phyloP scores from a whole-genome alignment of 92 coral and sea anemone species.

The Phenganax marumi region DNA sequence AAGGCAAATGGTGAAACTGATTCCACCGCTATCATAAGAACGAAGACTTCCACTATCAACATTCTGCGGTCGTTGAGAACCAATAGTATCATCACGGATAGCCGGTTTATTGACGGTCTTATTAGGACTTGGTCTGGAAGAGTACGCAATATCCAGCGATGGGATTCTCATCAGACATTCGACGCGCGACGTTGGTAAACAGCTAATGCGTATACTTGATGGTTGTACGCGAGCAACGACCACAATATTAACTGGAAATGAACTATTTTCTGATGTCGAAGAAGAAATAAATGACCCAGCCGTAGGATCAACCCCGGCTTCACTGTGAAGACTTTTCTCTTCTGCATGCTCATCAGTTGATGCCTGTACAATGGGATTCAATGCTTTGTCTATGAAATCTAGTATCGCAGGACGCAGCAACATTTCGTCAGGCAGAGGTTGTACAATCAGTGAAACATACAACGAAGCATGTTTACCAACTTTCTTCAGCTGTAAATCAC shows the following conservation, averaged over 20 bases:
- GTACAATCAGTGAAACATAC: constrained; percentile 83
- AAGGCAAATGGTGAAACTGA: constrained; percentile 89
- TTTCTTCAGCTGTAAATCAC: constrained; percentile 49
- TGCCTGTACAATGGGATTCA: constrained; percentile 86
- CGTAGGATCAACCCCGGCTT: constrained; percentile 66
- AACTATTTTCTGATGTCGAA: constrained; percentile 88
- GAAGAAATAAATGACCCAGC: constrained; percentile 88
- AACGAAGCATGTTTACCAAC: constrained; percentile 80
- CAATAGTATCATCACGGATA: constrained; percentile 41
- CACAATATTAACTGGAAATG: constrained; percentile 96
- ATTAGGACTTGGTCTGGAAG: constrained; percentile 93
- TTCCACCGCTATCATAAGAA: constrained; percentile 84
- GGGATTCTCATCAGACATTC: constrained; percentile 96
- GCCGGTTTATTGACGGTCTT: constrained; percentile 51
- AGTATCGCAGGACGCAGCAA: constrained; percentile 82
- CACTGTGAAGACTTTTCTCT: constrained; percentile 70
- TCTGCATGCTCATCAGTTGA: constrained; percentile 59
- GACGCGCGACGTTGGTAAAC: constrained; percentile 91
- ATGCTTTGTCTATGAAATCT: constrained; percentile 89
- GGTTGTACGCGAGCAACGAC: constrained; percentile 92
- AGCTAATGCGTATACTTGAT: constrained; percentile 89
- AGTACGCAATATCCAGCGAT: constrained; percentile 86
- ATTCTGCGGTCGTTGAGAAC: constrained; percentile 52
- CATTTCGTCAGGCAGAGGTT: constrained; percentile 94
- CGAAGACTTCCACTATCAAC: constrained; percentile 42